These are phyloP conservation scores for Mesoclemmys tuberculata DNA, from an alignment of 2,113 vertebrate genomes.

Conservation along the genomic window DNA sequence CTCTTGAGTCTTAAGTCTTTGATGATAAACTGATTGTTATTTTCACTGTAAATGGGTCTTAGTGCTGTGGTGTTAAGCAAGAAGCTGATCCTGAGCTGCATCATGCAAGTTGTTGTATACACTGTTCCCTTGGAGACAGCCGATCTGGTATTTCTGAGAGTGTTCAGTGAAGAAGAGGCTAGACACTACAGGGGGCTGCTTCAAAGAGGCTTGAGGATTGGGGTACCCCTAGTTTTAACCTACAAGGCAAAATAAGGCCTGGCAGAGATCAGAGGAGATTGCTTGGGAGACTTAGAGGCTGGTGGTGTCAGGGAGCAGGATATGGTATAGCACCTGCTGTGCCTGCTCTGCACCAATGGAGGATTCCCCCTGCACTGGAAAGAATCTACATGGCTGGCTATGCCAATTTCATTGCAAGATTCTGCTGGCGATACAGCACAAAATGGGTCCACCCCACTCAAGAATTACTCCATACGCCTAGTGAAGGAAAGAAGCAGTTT, in stretches of 20 bases:
- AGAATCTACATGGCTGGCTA: too few relatives aligned
- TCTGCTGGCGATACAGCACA: neutral
- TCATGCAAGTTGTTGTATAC: too few relatives aligned
- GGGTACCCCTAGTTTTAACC: too few relatives aligned
- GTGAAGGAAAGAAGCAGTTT: constrained; percentile 25
- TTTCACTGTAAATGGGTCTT: neutral
- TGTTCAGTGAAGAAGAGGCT: too few relatives aligned
- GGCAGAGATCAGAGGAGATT: too few relatives aligned
- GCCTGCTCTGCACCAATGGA: neutral
- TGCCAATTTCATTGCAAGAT: too few relatives aligned
- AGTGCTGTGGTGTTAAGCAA: neutral
- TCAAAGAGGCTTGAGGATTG: too few relatives aligned
- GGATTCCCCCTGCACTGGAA: neutral
- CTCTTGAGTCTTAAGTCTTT: neutral
- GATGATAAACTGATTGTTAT: neutral
- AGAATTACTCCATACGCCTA: constrained; percentile 4
- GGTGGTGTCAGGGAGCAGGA: neutral
- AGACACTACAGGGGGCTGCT: too few relatives aligned
- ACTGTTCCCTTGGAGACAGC: too few relatives aligned
- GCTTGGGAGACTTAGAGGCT: too few relatives aligned
- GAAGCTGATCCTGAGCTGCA: neutral
- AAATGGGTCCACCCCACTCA: neutral
- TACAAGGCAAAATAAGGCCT: too few relatives aligned
- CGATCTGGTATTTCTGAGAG: too few relatives aligned
- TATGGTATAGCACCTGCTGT: neutral